Evolutionary conservation across 2,797 vertebrate genomes (phyloP).

Genomic region (Glossophaga mutica): DNA sequence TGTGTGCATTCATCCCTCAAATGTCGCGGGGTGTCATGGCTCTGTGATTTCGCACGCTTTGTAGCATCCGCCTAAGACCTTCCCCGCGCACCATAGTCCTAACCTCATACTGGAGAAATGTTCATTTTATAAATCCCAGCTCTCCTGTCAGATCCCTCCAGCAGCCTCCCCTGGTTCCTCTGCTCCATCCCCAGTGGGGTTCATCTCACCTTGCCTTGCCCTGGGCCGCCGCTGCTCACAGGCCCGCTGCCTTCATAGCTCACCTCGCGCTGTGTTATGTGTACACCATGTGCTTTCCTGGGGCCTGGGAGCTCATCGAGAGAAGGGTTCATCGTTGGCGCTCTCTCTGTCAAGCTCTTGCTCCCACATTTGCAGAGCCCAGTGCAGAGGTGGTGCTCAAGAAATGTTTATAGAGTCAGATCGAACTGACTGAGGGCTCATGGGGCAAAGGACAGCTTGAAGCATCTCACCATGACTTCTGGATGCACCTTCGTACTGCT

Average conservation of each 20-base stretch:
- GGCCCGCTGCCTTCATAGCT: not conserved
- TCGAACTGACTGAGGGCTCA: not conserved
- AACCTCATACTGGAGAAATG: not conserved
- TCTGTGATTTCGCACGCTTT: not conserved
- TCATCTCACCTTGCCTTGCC: not conserved
- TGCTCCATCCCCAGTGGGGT: not conserved
- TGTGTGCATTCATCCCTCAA: not conserved
- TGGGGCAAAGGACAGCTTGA: not conserved
- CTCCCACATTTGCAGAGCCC: not conserved
- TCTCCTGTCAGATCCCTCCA: not conserved
- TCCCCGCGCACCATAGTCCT: not conserved
- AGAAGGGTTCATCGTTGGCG: not conserved
- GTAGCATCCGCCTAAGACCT: not conserved
- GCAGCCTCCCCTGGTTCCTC: not conserved
- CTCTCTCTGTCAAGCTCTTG: not conserved
- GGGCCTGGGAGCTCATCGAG: not conserved
- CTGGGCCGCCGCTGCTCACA: rapidly evolving
- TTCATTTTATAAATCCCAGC: not conserved
- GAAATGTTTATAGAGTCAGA: not conserved
- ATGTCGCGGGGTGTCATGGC: not conserved
- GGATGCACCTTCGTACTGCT: not conserved
- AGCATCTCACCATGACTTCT: not conserved
- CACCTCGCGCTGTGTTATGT: not conserved
- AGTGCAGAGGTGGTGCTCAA: not conserved
- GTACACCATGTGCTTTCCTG: rapidly evolving